Evolutionary conservation across 2,888 invertebrate species (phyloP), one percentile per base, ranked within the genome.

Genomic region (Philonicus albiceps): DNA sequence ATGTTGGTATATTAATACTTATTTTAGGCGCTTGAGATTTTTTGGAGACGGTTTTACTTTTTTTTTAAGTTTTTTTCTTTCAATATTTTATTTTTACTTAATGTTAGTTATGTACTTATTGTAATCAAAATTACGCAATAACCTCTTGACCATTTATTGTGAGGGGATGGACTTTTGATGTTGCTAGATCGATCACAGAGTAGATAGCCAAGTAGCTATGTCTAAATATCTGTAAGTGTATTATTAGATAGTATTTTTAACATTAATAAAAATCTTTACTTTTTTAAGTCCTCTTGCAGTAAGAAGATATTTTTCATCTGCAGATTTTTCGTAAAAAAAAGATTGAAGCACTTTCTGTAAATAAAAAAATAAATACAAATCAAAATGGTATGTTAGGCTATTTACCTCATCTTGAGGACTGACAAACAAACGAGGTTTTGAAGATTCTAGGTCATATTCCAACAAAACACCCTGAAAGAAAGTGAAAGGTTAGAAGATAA

Each of bases 151-250:
- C 72, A 72, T 89, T 88, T 87, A 92, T 91, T 87, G 90, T 90
- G 88, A 92, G 88, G 86, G 91, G 91, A 90, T 87, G 87, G 0
- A 89, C 93, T 91, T 91, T 93, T 89, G 93, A 93, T 0, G 94
- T 94, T 81, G 92, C 91, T 16, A 96, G 90, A 89, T 96, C 94
- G 84, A 96, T 93, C 53, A 96, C 94, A 84, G 94, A 94, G 91
- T 97, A 97, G 87, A 94, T 94, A 3, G 97, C 97, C 84, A 94
- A 91, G 91, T 95, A 97, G 89, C 97, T 97, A 91, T 97, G 95
- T 87, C 97, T 94, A 92, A 95, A 97, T 53, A 96, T 93, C 96
- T 96, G 93, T 84, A 30, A 30, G 31, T 34, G 11, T 34, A 19
- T 7, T 64, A 13, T 19, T 80, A 72, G 16, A n/a, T 43, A 80